phyloP scores from a whole-genome alignment of 53 echinoderm and acorn worm species.

The Paracentrotus lividus region DNA sequence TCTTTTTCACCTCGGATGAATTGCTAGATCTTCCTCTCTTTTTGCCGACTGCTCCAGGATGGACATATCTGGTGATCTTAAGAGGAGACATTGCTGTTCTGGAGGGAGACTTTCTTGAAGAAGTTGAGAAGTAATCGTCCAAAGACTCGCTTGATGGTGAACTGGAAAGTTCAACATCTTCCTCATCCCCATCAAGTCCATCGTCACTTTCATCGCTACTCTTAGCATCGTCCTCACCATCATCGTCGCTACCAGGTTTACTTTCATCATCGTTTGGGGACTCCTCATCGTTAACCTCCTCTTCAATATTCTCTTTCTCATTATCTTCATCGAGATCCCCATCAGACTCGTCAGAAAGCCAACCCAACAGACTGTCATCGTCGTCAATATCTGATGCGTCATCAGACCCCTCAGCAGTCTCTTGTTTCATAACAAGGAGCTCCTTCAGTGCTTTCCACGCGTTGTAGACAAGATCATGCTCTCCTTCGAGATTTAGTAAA shows the following conservation, averaged over 20 bases:
- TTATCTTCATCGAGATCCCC: constrained; percentile 26
- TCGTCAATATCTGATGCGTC: constrained; percentile 38
- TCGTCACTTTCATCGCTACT: constrained; percentile 15
- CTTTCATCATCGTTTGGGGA: background rate
- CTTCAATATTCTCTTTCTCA: constrained; percentile 46
- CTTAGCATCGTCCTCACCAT: background rate
- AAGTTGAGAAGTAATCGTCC: background rate
- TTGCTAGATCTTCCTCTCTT: background rate
- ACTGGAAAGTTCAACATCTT: background rate
- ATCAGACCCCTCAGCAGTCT: constrained; percentile 21
- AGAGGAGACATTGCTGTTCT: constrained; percentile 65
- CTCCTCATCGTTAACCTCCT: background rate
- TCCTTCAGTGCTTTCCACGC: constrained; percentile 63
- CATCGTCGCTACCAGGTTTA: background rate
- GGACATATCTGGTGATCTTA: constrained; percentile 52
- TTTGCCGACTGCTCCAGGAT: constrained; percentile 4
- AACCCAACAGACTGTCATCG: constrained; percentile 58
- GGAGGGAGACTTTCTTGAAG: constrained; percentile 4
- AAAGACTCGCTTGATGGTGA: background rate
- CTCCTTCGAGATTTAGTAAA: background rate
- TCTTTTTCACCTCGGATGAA: background rate
- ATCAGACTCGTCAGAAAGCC: constrained; percentile 62
- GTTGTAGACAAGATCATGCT: constrained; percentile 60
- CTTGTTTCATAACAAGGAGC: constrained; percentile 58
- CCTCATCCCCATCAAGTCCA: constrained; percentile 17